These are phyloP conservation scores for Zaprionus africanus DNA, from an alignment of 1,140 invertebrate genomes.

Conservation along the genomic window DNA sequence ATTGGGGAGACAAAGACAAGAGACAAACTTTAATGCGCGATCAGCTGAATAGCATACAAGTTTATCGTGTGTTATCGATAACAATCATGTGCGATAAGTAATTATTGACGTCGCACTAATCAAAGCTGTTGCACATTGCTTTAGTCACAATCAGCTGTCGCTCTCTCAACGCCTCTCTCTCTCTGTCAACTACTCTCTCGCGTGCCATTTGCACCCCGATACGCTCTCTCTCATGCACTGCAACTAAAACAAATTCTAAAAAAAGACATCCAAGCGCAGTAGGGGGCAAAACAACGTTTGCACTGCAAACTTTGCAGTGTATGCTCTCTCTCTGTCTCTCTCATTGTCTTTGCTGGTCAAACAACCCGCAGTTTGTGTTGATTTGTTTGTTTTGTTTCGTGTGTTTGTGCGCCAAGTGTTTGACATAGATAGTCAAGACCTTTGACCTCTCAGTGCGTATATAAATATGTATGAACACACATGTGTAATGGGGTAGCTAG, in stretches of 20 bases:
- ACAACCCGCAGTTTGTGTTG: conserved; percentile 31
- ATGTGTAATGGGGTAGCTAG: not conserved
- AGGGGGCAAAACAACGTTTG: conserved; percentile 47
- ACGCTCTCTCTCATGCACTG: conserved; percentile 9
- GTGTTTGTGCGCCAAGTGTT: conserved; percentile 2
- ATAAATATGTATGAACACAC: not conserved
- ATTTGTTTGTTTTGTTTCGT: conserved; percentile 32
- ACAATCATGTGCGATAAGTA: conserved; percentile 2
- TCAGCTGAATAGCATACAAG: conserved; percentile 17
- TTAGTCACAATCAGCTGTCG: conserved; percentile 15
- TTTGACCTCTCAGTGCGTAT: conserved; percentile 58
- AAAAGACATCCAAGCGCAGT: conserved; percentile 39
- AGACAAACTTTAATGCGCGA: conserved; percentile 18
- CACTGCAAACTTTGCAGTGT: conserved; percentile 17
- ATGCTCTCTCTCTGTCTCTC: conserved; percentile 2
- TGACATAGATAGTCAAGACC: conserved; percentile 52
- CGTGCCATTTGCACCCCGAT: conserved; percentile 24
- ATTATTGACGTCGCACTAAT: conserved; percentile 18
- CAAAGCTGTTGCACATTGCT: not conserved
- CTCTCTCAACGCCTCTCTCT: not conserved
- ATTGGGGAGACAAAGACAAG: conserved; percentile 22
- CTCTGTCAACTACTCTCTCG: conserved; percentile 17
- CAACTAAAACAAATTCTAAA: conserved; percentile 27
- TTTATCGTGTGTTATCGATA: conserved; percentile 33
- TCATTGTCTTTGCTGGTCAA: conserved; percentile 8